Conservation (phyloP, 2,888 invertebrate species). For the Eilema depressum region DNA sequence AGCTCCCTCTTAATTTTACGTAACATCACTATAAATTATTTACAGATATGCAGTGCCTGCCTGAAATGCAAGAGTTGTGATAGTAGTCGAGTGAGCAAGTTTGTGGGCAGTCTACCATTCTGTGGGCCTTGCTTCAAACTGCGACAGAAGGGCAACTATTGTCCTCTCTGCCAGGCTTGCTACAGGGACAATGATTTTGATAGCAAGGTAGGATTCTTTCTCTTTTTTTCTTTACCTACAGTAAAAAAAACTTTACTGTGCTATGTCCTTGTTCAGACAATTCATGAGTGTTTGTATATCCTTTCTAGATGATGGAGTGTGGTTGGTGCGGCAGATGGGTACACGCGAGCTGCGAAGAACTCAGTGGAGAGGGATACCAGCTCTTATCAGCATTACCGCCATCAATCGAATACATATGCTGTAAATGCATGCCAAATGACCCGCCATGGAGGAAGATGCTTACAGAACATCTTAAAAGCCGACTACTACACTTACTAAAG, state of each 20-base stretch:
- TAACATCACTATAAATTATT: conserved; percentile 17
- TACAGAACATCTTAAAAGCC: conserved; percentile 90
- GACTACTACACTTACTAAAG: conserved; percentile 91
- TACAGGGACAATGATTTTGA: conserved; percentile 97
- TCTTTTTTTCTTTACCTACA: neutral
- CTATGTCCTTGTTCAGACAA: neutral
- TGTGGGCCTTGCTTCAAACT: conserved; percentile 95
- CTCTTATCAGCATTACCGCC: conserved; percentile 95
- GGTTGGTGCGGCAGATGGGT: conserved; percentile 96
- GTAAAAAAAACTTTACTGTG: neutral
- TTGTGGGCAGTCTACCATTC: conserved; percentile 94
- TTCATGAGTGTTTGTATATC: neutral
- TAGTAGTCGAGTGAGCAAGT: conserved; percentile 91
- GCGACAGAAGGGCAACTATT: conserved; percentile 95
- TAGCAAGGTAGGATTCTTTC: conserved; percentile 87
- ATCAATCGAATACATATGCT: conserved; percentile 95
- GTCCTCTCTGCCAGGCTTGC: conserved; percentile 96
- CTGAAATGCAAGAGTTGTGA: conserved; percentile 96
- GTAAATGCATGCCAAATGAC: conserved; percentile 89
- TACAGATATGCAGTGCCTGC: conserved; percentile 91
- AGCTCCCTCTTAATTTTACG: neutral
- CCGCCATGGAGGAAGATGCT: conserved; percentile 91
- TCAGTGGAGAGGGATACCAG: conserved; percentile 96
- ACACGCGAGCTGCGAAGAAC: conserved; percentile 96
- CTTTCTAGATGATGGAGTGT: conserved; percentile 97